Evolutionary conservation across 2,888 invertebrate genomes (phyloP).

Genomic region (Thalpophila matura): DNA sequence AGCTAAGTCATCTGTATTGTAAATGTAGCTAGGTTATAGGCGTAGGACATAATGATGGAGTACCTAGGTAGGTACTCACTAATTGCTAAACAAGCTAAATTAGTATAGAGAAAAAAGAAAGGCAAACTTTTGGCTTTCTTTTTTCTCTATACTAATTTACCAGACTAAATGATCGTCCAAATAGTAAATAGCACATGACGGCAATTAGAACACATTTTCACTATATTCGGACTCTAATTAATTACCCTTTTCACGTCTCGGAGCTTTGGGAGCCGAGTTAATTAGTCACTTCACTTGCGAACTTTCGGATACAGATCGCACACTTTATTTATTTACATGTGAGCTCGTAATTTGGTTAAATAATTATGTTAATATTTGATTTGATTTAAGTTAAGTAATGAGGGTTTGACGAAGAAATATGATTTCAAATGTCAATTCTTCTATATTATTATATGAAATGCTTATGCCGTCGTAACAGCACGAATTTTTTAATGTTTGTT

Average conservation of each 20-base stretch:
- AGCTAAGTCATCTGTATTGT: too few species aligned
- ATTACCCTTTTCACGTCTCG: conserved; percentile 43
- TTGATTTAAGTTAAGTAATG: not conserved
- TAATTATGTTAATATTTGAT: not conserved
- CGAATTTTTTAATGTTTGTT: too few species aligned
- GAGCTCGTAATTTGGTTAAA: conserved; percentile 9
- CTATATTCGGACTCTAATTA: conserved; percentile 39
- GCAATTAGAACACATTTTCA: conserved; percentile 28
- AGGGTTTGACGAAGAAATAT: not conserved
- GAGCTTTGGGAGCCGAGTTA: conserved; percentile 29
- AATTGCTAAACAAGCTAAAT: too few species aligned
- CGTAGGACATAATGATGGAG: too few species aligned
- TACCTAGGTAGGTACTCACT: too few species aligned
- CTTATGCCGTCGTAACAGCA: too few species aligned
- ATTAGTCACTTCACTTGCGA: conserved; percentile 38
- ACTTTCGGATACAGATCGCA: conserved; percentile 9
- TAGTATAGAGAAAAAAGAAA: too few species aligned
- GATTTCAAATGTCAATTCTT: too few species aligned
- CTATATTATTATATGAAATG: too few species aligned
- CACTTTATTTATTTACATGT: conserved; percentile 18
- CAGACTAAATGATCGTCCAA: conserved; percentile 8
- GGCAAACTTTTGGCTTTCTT: too few species aligned
- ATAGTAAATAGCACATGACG: conserved; percentile 17
- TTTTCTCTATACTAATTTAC: too few species aligned
- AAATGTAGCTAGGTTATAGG: too few species aligned